phyloP scores from a whole-genome alignment of 2,888 invertebrate genomes.

The Parnassius orleans region DNA sequence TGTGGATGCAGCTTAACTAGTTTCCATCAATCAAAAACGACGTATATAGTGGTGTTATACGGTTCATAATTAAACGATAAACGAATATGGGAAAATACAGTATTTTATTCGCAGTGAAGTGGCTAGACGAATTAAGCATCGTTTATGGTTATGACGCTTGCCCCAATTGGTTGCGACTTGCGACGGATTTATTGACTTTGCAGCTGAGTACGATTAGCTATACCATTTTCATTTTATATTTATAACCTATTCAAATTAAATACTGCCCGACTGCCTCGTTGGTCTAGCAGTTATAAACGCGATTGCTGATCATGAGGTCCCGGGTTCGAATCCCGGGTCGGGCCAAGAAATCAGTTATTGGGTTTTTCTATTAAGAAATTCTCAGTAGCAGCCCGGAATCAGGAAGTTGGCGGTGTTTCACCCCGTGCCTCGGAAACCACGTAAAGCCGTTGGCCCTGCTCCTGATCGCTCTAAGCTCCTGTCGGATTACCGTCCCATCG shows the following conservation, averaged over 20 bases:
- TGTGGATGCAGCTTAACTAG: constrained; percentile 42
- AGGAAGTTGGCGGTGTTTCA: too few species aligned
- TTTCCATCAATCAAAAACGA: constrained; percentile 30
- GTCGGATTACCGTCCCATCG: too few species aligned
- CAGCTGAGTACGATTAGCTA: constrained; percentile 27
- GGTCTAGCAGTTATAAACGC: too few species aligned
- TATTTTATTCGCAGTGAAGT: constrained; percentile 29
- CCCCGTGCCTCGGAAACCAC: too few species aligned
- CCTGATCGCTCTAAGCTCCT: too few species aligned
- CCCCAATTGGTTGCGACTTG: constrained; percentile 25
- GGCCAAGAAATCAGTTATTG: too few species aligned
- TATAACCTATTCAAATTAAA: background rate
- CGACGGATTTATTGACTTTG: constrained; percentile 32
- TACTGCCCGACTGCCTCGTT: too few species aligned
- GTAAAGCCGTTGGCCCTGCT: too few species aligned
- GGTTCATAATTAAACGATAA: constrained; percentile 37
- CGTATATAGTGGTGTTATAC: constrained; percentile 36
- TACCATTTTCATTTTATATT: background rate
- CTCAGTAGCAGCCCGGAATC: too few species aligned
- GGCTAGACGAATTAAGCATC: constrained; percentile 31
- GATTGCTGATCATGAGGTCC: too few species aligned
- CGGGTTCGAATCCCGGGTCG: too few species aligned
- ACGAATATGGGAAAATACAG: constrained; percentile 33
- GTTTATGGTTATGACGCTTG: constrained; percentile 32
- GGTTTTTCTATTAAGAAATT: too few species aligned